Evolutionary conservation across 2,113 vertebrate genomes (phyloP).

Genomic region (Hyperopisus bebe): DNA sequence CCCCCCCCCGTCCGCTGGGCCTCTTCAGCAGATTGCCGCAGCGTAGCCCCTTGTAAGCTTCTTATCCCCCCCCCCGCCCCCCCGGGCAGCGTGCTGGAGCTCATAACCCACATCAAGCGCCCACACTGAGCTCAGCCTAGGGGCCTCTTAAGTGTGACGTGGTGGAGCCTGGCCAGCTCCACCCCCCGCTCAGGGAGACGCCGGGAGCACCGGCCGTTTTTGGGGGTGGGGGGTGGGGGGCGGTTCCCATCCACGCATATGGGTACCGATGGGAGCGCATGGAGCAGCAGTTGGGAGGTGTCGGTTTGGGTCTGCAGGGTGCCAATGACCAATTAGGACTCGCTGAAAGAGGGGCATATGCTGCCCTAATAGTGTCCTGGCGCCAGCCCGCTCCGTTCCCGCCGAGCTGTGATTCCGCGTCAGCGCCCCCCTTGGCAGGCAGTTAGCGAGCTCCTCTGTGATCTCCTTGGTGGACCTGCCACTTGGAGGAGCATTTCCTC

Average conservation of each 20-base stretch:
- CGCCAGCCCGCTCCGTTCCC: neutral
- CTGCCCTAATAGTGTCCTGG: constrained; percentile 9
- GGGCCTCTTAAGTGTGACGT: neutral
- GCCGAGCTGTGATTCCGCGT: constrained; percentile 5
- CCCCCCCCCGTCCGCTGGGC: constrained; percentile 24
- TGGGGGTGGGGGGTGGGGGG: neutral
- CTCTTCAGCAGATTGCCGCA: constrained; percentile 42
- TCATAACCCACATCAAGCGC: constrained; percentile 58
- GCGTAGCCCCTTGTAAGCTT: constrained; percentile 56
- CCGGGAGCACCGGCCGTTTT: neutral
- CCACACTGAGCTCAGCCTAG: neutral
- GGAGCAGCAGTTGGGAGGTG: neutral
- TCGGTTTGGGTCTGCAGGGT: neutral
- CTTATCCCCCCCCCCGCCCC: constrained; percentile 36
- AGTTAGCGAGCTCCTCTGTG: constrained; percentile 14
- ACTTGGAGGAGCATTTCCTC: neutral
- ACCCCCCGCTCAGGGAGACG: neutral
- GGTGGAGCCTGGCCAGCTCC: neutral
- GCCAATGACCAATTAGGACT: constrained; percentile 15
- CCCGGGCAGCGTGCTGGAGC: constrained; percentile 45
- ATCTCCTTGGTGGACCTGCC: neutral
- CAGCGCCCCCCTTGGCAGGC: neutral
- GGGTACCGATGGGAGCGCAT: neutral
- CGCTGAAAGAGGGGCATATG: constrained; percentile 10
- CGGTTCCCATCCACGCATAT: neutral